Conservation (phyloP, 2,113 vertebrate genomes). For the Istiophorus platypterus region DNA sequence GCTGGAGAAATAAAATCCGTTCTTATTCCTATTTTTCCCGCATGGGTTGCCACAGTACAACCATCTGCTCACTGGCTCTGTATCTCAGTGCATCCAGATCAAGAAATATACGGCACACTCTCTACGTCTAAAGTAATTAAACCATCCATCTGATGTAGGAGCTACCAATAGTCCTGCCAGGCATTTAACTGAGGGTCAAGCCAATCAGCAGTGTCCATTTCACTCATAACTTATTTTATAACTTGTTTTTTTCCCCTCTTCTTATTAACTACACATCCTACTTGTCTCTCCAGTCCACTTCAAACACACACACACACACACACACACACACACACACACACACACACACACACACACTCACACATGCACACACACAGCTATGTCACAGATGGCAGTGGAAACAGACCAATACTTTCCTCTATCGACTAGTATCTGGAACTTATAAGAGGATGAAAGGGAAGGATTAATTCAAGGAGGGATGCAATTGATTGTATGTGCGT, state of each 20-base stretch:
- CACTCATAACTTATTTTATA: not conserved
- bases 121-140: slow-evolving; percentile 49
- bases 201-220: slow-evolving; percentile 9
- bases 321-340: too few relatives aligned
- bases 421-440: slow-evolving; percentile 16
- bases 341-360: too few relatives aligned
- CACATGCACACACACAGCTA: not conserved
- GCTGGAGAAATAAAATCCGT: slow-evolving; percentile 10
- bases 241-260: not conserved
- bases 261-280: not conserved
- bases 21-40: slow-evolving; percentile 44
- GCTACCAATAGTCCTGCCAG: slow-evolving; percentile 12
- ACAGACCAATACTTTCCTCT: slow-evolving; percentile 2
- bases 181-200: slow-evolving; percentile 20
- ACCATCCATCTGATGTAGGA: slow-evolving; percentile 38
- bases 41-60: slow-evolving; percentile 48
- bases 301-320: slow-evolving; percentile 8
- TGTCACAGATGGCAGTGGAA: not conserved
- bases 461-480: slow-evolving; percentile 39
- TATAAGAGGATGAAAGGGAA: slow-evolving; percentile 21
- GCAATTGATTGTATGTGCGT: not conserved
- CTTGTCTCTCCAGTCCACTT: not conserved
- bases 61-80: slow-evolving; percentile 63
- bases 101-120: slow-evolving; percentile 31
- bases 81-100: slow-evolving; percentile 28